phyloP scores from a whole-genome alignment of 2,797 vertebrate genomes.

The Australoheros facetus region DNA sequence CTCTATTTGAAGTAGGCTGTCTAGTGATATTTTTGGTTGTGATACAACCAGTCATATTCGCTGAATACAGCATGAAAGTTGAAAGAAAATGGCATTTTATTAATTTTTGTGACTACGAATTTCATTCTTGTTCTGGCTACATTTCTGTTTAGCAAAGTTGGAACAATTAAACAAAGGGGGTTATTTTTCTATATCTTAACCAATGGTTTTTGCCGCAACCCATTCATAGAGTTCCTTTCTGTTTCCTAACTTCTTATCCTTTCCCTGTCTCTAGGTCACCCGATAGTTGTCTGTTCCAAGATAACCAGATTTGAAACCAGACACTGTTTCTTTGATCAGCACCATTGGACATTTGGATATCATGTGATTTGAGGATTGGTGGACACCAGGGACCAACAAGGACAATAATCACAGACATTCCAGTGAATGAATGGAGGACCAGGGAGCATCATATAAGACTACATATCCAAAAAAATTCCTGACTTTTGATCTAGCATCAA shows the following conservation, averaged over 20 bases:
- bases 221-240: background rate
- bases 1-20: background rate
- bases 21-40: background rate
- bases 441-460: slow-evolving; percentile 49
- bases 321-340: slow-evolving; percentile 53
- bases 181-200: background rate
- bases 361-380: slow-evolving; percentile 58
- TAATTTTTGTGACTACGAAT: background rate
- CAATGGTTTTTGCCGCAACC: background rate
- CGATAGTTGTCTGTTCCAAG: slow-evolving; percentile 76
- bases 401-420: slow-evolving; percentile 67
- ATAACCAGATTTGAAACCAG: slow-evolving; percentile 50
- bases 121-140: background rate
- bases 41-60: background rate
- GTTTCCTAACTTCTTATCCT: slow-evolving; percentile 9
- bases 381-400: slow-evolving; percentile 67
- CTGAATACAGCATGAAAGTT: background rate
- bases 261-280: slow-evolving; percentile 79
- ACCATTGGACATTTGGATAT: slow-evolving; percentile 63
- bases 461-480: slow-evolving; percentile 57
- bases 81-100: background rate
- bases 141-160: too few species aligned
- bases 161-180: too few species aligned
- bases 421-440: slow-evolving; percentile 47
- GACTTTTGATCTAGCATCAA: slow-evolving; percentile 62